These are phyloP conservation scores for Drosophila kohkoa DNA, from an alignment of 1,140 invertebrate genomes.

Conservation along the genomic window DNA sequence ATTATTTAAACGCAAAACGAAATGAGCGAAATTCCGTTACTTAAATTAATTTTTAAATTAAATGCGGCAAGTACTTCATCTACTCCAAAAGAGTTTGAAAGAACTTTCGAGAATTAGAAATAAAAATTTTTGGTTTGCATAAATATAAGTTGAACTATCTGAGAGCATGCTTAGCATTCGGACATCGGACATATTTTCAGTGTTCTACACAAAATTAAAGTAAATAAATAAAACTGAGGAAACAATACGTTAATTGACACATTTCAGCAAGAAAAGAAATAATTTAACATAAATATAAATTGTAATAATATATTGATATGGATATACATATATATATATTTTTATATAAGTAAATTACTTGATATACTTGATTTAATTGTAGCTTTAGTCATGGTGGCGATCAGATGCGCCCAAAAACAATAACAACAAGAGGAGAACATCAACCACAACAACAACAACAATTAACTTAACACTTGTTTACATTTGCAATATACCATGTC, in stretches of 20 bases:
- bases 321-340: conserved; percentile 53
- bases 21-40: conserved; percentile 68
- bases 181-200: conserved; percentile 78
- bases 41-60: conserved; percentile 65
- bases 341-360: conserved; percentile 70
- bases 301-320: conserved; percentile 27
- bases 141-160: conserved; percentile 51
- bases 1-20: conserved; percentile 25
- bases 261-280: conserved; percentile 58
- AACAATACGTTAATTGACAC: conserved; percentile 54
- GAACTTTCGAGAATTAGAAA: conserved; percentile 11
- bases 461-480: conserved; percentile 71
- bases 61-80: conserved; percentile 45
- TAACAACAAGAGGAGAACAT: conserved; percentile 2
- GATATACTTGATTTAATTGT: conserved; percentile 56
- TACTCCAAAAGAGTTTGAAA: conserved; percentile 7
- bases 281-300: conserved; percentile 32
- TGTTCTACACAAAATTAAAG: conserved; percentile 44
- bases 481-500: conserved; percentile 67
- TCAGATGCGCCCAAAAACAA: conserved; percentile 32
- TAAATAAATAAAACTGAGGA: conserved; percentile 7
- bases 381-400: conserved; percentile 58
- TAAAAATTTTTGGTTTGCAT: conserved; percentile 41
- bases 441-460: conserved; percentile 25
- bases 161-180: conserved; percentile 75